These are phyloP conservation scores for Myotis lucifugus DNA, from an alignment of 2,113 vertebrate genomes.

Conservation along the genomic window DNA sequence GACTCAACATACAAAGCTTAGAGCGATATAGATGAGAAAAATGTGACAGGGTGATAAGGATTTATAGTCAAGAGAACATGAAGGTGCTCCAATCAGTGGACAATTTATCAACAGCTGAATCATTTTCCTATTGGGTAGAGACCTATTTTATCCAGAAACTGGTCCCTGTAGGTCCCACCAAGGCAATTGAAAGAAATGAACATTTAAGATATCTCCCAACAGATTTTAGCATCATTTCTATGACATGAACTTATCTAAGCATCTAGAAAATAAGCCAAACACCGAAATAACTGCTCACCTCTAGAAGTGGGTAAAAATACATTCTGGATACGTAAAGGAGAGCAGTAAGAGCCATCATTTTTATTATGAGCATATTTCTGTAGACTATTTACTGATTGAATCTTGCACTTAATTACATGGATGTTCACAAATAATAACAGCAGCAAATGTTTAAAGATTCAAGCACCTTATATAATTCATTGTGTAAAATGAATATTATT, in stretches of 20 bases:
- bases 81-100: not conserved
- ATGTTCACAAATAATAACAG: constrained; percentile 2
- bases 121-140: not conserved
- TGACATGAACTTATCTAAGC: not conserved
- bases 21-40: not conserved
- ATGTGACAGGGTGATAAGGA: not conserved
- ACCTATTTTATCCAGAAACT: not conserved
- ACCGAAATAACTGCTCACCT: not conserved
- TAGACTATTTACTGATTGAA: constrained; percentile 3
- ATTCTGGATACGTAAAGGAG: not conserved
- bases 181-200: not conserved
- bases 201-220: not conserved
- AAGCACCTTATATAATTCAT: not conserved
- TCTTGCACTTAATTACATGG: not conserved
- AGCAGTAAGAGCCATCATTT: not conserved
- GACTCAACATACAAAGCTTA: not conserved
- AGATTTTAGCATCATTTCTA: not conserved
- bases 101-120: not conserved
- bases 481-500: constrained; percentile 19
- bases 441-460: not conserved
- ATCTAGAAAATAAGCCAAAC: not conserved
- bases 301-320: not conserved
- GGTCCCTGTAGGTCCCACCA: not conserved
- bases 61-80: not conserved
- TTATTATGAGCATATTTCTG: not conserved